Evolutionary conservation across 2,888 invertebrate species (phyloP), one percentile per base, ranked within the genome.

Genomic region (Oscheius sp.): DNA sequence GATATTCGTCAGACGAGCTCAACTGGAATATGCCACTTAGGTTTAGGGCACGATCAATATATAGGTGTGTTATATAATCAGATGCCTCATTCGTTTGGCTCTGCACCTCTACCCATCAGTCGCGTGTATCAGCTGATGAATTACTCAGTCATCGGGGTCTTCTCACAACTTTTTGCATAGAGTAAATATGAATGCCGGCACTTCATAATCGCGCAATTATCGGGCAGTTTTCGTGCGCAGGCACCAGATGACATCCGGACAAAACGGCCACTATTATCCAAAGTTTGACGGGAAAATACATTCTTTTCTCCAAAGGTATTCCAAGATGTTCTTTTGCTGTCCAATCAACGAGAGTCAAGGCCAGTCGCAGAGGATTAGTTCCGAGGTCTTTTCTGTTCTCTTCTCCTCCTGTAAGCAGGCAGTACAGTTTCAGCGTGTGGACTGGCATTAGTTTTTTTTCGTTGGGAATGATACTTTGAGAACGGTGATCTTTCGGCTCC

Each of bases 301-400:
- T 68, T 48, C 65, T 33, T 48, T 21, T 48, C 70, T 62, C 10
- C 57, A 66, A 50, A 76, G 33, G 21, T 47, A 37, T 32, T 71
- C 50, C 13, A 76, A 75, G 57, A 65, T 77, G 2, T 84, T 83
- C 73, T 48, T 81, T 65, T 80, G 80, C 48, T 86, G 85, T 70
- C 86, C 84, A n/a, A 66, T 81, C 9, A 73, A 80, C 33, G 86
- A 86, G 81, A 37, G 62, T 86, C 35, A 74, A 73, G 71, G 82
- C 85, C 63, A 70, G 70, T 51, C 11, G 42, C 9, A 32, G 32
- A 2, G 63, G 63, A 63, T 63, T 63, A 63, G 9, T 48, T 42
- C 4, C 29, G n/a, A 42, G 42, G 42, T 42, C 42, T 42, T 42
- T 42, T 42, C 42, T 32, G 2, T 55, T 21, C 13, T 9, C 55